Conservation (phyloP, 2,113 vertebrate genomes). For the Chrysemys picta region DNA sequence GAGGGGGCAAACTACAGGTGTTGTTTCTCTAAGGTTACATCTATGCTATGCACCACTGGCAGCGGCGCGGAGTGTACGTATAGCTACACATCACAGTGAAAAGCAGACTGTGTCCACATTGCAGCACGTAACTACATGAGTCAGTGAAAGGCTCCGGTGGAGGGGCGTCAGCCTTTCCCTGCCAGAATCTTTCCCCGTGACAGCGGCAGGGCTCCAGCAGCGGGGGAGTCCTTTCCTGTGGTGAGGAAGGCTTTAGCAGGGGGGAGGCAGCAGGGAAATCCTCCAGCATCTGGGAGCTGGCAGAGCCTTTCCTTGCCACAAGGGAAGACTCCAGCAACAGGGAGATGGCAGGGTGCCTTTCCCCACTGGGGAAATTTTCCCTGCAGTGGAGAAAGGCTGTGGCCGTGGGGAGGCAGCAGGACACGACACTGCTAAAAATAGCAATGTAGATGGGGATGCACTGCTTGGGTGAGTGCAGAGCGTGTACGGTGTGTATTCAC, state of each 20-base stretch:
- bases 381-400: no score
- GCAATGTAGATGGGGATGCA: no score
- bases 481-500: no score
- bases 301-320: background rate
- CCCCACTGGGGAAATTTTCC: no score
- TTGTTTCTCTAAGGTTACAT: background rate
- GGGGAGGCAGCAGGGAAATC: no score
- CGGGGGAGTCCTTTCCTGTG: no score
- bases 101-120: background rate
- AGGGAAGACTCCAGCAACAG: no score
- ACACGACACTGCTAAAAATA: no score
- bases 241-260: no score
- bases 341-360: no score
- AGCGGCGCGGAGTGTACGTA: background rate
- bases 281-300: background rate
- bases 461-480: no score
- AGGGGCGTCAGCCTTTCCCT: background rate
- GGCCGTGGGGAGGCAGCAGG: no score
- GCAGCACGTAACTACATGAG: background rate
- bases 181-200: background rate
- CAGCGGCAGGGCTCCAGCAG: background rate
- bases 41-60: background rate
- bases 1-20: background rate
- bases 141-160: background rate
- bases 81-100: background rate